A percentile compares a stretch with the other conserved stretches of the same genome.
These are phyloP conservation scores for Scophthalmus maximus DNA, from an alignment of 2,113 vertebrate species.

Conservation along the genomic window DNA sequence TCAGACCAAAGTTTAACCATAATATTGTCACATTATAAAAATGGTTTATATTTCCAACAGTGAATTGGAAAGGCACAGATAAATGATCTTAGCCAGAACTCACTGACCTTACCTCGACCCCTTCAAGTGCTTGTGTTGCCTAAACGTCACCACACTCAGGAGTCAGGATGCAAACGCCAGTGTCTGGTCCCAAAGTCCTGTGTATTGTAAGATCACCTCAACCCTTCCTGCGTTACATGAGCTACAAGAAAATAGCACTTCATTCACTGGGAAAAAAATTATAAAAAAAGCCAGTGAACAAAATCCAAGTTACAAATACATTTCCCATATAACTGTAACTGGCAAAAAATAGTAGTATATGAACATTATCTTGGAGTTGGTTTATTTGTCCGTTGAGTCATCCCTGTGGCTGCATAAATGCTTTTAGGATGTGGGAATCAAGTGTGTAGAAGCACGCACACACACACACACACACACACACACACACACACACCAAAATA, in stretches of 20 bases:
- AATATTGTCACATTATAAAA: background rate
- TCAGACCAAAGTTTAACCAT: background rate
- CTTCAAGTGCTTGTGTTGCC: background rate
- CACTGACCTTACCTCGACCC: background rate
- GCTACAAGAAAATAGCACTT: background rate
- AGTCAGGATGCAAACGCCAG: background rate
- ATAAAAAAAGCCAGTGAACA: background rate
- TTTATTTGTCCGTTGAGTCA: slow-evolving; percentile 35
- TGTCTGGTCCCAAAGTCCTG: background rate
- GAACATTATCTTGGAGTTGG: background rate
- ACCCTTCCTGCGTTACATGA: background rate
- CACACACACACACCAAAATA: background rate
- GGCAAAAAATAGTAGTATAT: slow-evolving; percentile 31
- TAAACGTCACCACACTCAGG: background rate
- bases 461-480: slow-evolving; percentile 8
- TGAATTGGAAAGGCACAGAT: background rate
- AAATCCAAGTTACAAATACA: slow-evolving; percentile 14
- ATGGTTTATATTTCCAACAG: background rate
- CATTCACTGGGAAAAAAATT: slow-evolving; percentile 10
- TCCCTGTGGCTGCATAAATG: slow-evolving; percentile 19
- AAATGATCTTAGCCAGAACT: background rate
- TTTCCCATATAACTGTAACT: slow-evolving; percentile 13
- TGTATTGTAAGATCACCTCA: no score
- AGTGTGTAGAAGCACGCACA: slow-evolving; percentile 31
- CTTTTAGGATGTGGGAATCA: slow-evolving; percentile 43